Evolutionary conservation across 2,797 vertebrate genomes (phyloP), one percentile per base, ranked within the genome.

Genomic region (Pogoniulus pusillus): DNA sequence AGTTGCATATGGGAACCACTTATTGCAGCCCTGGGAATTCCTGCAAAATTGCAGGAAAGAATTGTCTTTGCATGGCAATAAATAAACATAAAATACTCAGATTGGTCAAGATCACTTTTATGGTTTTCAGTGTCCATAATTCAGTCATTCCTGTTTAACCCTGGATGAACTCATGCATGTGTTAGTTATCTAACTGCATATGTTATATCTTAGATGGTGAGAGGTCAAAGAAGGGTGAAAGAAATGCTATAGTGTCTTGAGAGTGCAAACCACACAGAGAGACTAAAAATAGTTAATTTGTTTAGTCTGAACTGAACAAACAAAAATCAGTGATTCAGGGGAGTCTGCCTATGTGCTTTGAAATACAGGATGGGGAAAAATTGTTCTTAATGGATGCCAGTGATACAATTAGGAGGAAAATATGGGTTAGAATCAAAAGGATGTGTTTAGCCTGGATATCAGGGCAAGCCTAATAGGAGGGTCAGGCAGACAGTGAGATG

Each of bases 191-290:
- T 85, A 79, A 49, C 59, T 82, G 74, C 90, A 89, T 85, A 49
- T 96, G 87, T 94, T 93, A 2, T 15, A 39, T 57, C 83, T 92
- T 77, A 87, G 55, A 15, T 85, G 47, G 26, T 69, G 32, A 65
- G 30, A 65, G 69, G 94, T 96, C 89, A 96, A 78, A 91, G 90
- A 78, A 77, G 82, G 86, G 75, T 76, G 55, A 79, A 65, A 88
- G 63, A 95, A 93, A 82, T 85, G 30, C 53, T 75, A 9, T 23
- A 47, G 41, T 59, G 68, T 64, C 91, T 85, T 57, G 53, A 82
- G 65, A 93, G 55, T 68, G 43, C 26, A 29, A 90, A 37, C 58
- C 88, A 55, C 81, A 84, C 32, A 54, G 53, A 71, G 68, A 78
- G 73, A 82, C 20, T 59, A 73, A 73, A 80, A 91, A 8, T 23